Evolutionary conservation across 2,797 vertebrate species (phyloP).

Genomic region (Calcarius lapponicus): DNA sequence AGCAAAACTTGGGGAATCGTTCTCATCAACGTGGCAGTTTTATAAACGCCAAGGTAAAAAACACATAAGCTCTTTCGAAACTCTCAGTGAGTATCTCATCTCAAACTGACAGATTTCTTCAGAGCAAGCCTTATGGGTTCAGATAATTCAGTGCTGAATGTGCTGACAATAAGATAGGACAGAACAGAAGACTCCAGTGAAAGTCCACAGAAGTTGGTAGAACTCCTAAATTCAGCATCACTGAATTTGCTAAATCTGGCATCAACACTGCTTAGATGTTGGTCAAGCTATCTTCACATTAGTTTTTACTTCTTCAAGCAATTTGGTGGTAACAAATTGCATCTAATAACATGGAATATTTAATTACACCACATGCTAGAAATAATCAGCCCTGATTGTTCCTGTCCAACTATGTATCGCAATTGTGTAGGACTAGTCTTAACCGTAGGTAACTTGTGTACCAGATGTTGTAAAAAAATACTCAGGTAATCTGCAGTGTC

Average conservation of each 20-base stretch:
- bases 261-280: not conserved
- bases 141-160: not conserved
- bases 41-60: constrained; percentile 50
- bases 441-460: not conserved
- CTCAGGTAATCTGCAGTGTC: not conserved
- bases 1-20: constrained; percentile 44
- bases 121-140: not conserved
- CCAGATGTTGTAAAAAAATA: not conserved
- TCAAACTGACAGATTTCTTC: constrained; percentile 24
- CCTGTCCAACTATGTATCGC: not conserved
- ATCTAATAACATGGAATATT: not conserved
- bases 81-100: constrained; percentile 13
- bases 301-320: not conserved
- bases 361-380: not conserved
- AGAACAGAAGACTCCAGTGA: not conserved
- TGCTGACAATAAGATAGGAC: not conserved
- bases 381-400: not conserved
- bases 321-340: not conserved
- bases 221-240: not conserved
- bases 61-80: constrained; percentile 10
- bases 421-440: not conserved
- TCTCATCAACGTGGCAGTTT: constrained; percentile 56
- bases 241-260: not conserved
- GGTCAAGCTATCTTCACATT: not conserved
- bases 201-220: not conserved